These are phyloP conservation scores for Watsonalla cultraria DNA, from an alignment of 2,888 invertebrate genomes.

Conservation along the genomic window DNA sequence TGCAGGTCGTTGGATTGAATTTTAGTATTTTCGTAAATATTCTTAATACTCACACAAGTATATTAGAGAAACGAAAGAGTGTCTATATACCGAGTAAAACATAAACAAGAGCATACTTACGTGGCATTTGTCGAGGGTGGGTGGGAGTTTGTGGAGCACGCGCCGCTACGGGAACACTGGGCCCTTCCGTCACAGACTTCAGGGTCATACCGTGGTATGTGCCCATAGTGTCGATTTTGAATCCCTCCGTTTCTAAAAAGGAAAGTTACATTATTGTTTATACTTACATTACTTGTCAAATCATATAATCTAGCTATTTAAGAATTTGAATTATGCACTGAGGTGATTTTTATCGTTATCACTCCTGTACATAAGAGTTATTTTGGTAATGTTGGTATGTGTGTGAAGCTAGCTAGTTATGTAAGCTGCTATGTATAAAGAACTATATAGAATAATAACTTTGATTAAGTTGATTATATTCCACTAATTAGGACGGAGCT, in stretches of 20 bases:
- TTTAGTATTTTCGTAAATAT: no score
- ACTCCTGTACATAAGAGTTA: no score
- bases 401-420: no score
- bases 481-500: no score
- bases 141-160: conserved; percentile 66
- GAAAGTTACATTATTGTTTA: conserved; percentile 2
- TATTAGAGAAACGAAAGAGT: no score
- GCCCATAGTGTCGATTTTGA: conserved; percentile 99
- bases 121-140: conserved; percentile 64
- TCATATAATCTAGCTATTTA: neutral
- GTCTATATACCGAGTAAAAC: neutral
- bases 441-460: neutral
- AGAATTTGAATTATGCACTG: neutral
- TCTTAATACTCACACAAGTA: no score
- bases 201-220: conserved; percentile 99
- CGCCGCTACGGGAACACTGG: conserved; percentile 80
- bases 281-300: neutral
- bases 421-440: no score
- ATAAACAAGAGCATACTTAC: conserved; percentile 46
- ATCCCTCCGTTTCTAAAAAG: conserved; percentile 93
- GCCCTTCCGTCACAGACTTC: conserved; percentile 98
- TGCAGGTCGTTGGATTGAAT: no score
- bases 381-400: no score
- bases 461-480: neutral
- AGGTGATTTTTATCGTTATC: no score